phyloP scores from a whole-genome alignment of 2,113 vertebrate species.

The Tupaia tana region DNA sequence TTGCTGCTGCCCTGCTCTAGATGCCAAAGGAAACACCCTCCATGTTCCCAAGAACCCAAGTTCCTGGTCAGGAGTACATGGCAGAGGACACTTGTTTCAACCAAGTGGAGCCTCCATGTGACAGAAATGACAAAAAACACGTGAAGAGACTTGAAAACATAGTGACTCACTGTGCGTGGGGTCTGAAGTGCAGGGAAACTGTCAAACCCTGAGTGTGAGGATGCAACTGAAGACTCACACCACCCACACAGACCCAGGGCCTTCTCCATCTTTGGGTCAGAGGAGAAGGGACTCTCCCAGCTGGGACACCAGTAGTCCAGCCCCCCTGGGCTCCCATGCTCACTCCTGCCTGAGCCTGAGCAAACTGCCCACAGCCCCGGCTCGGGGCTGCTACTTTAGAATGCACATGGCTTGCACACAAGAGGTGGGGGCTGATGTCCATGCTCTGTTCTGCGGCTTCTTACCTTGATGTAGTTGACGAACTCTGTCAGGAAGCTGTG shows the following conservation, averaged over 20 bases:
- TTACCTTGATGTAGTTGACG: conserved; percentile 94
- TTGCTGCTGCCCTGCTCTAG: background rate
- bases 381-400: background rate
- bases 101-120: conserved; percentile 18
- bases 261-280: background rate
- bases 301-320: background rate
- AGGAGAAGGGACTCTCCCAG: background rate
- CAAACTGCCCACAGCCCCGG: rapidly evolving
- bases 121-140: conserved; percentile 66
- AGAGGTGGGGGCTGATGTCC: background rate
- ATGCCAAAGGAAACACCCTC: background rate
- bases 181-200: conserved; percentile 64
- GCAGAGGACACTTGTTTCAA: conserved; percentile 43
- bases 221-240: background rate
- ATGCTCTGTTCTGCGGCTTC: conserved; percentile 3
- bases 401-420: background rate
- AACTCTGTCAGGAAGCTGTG: conserved; percentile 94
- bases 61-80: background rate
- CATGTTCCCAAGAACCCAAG: background rate
- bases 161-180: conserved; percentile 69
- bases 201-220: conserved; percentile 47
- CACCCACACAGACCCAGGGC: conserved; percentile 51
- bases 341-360: background rate
- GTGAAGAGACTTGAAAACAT: conserved; percentile 61
- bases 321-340: background rate